phyloP scores from a whole-genome alignment of 2,888 invertebrate genomes.

The Choristoneura rosaceana region DNA sequence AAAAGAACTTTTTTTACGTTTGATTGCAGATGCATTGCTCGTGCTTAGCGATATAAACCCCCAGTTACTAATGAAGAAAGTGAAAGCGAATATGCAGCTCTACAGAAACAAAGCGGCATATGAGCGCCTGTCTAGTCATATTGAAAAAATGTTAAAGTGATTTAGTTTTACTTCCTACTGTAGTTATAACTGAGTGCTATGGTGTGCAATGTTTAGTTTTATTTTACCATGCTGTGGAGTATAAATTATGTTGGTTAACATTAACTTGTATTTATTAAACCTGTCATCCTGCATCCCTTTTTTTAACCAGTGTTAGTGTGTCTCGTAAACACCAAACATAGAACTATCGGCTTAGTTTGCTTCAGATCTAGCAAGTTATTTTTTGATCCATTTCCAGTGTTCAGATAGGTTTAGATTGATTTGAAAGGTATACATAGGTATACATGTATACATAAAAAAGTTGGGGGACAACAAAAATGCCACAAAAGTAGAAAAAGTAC shows the following conservation, averaged over 20 bases:
- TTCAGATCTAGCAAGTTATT: no score
- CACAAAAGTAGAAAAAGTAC: no score
- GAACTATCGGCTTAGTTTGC: no score
- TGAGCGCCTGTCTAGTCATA: conserved; percentile 70
- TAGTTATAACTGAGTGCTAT: background rate
- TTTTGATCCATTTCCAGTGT: no score
- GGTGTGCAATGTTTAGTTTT: background rate
- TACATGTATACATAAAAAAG: no score
- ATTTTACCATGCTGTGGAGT: background rate
- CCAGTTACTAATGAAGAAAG: conserved; percentile 83
- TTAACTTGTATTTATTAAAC: background rate
- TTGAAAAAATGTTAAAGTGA: conserved; percentile 62
- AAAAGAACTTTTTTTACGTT: conserved; percentile 22
- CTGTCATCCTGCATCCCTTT: background rate
- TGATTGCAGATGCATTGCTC: conserved; percentile 81
- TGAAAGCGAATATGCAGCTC: conserved; percentile 84
- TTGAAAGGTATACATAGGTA: no score
- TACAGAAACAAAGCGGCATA: conserved; percentile 86
- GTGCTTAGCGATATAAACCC: conserved; percentile 83
- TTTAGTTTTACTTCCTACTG: background rate
- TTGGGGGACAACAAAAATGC: no score
- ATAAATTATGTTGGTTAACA: background rate
- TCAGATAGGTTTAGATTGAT: no score
- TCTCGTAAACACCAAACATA: no score
- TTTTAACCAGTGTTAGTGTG: no score